Percentiles rank a stretch among this genome's conserved stretches.
Evolutionary conservation across 2,888 invertebrate genomes (phyloP).

Genomic region (Cataglyphis altisquamis): DNA sequence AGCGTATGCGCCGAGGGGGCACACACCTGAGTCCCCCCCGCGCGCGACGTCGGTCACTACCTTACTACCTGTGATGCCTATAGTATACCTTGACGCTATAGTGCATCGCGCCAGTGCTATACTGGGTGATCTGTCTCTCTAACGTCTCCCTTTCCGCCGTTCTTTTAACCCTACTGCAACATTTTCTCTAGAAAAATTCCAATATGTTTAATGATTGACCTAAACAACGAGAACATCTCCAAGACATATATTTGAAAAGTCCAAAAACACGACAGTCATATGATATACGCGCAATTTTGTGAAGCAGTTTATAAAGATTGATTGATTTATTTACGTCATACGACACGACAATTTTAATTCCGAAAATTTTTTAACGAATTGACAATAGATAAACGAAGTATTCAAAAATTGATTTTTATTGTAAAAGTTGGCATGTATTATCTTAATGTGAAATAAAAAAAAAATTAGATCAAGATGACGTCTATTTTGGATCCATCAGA

Average conservation of each 20-base stretch:
- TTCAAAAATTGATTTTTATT: too few species aligned
- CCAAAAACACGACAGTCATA: not conserved
- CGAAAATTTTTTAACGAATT: not conserved
- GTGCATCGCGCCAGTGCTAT: conserved; percentile 62
- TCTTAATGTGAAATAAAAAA: too few species aligned
- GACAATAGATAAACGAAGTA: too few species aligned
- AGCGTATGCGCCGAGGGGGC: conserved; percentile 72
- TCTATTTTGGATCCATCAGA: not conserved
- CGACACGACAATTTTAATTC: not conserved
- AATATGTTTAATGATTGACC: not conserved
- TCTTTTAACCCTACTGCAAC: not conserved
- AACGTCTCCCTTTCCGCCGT: not conserved
- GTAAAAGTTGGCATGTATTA: too few species aligned
- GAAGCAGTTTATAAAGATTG: not conserved
- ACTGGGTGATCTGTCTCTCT: conserved; percentile 66
- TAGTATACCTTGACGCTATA: conserved; percentile 65
- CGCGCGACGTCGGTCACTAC: conserved; percentile 79
- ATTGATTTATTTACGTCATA: not conserved
- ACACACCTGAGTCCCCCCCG: conserved; percentile 79
- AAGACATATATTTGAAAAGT: not conserved
- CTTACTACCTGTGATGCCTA: conserved; percentile 72
- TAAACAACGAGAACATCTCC: too few species aligned
- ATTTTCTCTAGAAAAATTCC: not conserved
- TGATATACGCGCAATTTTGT: not conserved
- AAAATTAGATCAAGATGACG: too few species aligned